phyloP scores from a whole-genome alignment of 2,113 vertebrate species.

The Notechis scutatus region DNA sequence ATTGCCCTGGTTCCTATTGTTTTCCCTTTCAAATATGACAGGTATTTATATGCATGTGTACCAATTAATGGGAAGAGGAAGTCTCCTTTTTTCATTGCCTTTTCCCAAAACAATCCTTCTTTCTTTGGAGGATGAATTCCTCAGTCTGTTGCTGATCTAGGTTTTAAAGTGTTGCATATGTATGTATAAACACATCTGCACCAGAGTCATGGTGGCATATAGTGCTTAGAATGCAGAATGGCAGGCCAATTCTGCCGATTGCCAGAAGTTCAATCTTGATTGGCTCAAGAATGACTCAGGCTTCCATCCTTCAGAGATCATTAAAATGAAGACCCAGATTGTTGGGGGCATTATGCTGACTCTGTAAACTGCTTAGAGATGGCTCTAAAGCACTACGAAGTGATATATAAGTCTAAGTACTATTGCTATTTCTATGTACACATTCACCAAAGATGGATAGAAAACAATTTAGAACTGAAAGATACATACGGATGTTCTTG shows the following conservation, averaged over 20 bases:
- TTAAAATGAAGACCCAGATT: neutral
- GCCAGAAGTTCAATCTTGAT: neutral
- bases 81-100: neutral
- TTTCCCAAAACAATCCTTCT: neutral
- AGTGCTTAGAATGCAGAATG: neutral
- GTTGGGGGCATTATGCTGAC: neutral
- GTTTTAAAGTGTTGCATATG: neutral
- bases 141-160: neutral
- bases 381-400: neutral
- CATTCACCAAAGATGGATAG: neutral
- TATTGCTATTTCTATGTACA: neutral
- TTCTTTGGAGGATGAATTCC: neutral
- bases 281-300: neutral
- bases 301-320: neutral
- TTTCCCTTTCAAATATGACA: neutral
- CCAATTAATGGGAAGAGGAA: neutral
- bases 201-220: neutral
- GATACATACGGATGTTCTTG: conserved; percentile 46
- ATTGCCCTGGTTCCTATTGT: neutral
- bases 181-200: neutral
- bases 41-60: neutral
- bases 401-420: neutral
- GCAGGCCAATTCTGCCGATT: neutral
- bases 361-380: neutral
- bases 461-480: neutral